Evolutionary conservation across 2,113 vertebrate genomes (phyloP), one percentile per base, ranked within the genome.

Genomic region (Bagarius yarrelli): DNA sequence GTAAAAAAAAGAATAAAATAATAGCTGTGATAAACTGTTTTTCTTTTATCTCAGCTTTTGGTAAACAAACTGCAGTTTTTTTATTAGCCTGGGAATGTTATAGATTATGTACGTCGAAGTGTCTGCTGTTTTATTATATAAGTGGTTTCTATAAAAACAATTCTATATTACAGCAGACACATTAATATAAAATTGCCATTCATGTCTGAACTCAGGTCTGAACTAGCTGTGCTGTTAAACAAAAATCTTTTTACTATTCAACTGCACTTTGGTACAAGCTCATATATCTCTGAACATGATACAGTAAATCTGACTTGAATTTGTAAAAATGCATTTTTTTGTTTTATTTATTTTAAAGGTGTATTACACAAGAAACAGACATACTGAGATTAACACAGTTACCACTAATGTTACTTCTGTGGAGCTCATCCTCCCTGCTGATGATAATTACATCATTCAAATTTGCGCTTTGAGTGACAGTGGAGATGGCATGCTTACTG

Each of bases 391-490:
- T 67, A 93, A 91, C 9, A 92, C 92, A 1, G 89, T 98, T 85
- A 93, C 80, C 79, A 96, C 95, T 0, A 92, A 90, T 74, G 91
- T 87, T 50, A 94, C 95, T 0, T 93, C 92, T 0, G 96, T 94
- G 0, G 96, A 97, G 87, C 92, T 99, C 64, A 76, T 90, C 78
- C 95, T 98, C n/a, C 92, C 91, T 1, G 85, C 90, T 0, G 89
- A 94, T 0, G 95, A 96, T 2, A 95, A 98, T 81, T 99, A 96
- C 85, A 76, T 95, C 11, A 94, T 98, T 80, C 94, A 94, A 87
- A 93, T 99, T 18, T 93, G 91, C 82, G 94, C 96, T 0, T 90
- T 94, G 16, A 96, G 93, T 0, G 95, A 95, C 4, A 96, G 96
- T 0, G 97, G 97, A 8, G 94, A 97, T 1, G 96, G 97, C 25